Evolutionary conservation across 2,113 vertebrate genomes (phyloP).

Genomic region (Todiramphus chloris): DNA sequence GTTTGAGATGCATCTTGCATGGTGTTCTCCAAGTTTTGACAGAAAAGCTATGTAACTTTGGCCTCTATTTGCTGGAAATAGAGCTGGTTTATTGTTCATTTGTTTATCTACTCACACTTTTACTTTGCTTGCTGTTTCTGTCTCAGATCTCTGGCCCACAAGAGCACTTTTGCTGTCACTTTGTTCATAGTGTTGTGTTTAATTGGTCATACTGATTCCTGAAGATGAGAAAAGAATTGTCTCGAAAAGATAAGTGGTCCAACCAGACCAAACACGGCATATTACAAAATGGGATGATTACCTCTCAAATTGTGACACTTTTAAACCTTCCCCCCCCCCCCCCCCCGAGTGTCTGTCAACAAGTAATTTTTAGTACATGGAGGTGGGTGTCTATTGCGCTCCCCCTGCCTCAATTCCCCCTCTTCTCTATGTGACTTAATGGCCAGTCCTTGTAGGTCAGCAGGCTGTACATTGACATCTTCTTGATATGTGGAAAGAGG

Average conservation of each 20-base stretch:
- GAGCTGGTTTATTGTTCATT: background rate
- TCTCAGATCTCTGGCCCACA: background rate
- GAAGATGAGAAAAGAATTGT: background rate
- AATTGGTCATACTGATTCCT: background rate
- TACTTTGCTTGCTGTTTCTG: background rate
- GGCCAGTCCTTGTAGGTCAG: background rate
- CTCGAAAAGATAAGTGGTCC: background rate
- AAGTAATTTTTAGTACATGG: accelerated
- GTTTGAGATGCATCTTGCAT: slow-evolving; percentile 52
- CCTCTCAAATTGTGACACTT: background rate
- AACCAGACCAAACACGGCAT: background rate
- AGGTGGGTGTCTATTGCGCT: background rate
- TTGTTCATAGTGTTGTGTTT: background rate
- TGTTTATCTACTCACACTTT: background rate
- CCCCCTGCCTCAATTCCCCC: background rate
- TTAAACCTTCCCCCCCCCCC: too few relatives aligned
- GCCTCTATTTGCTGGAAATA: background rate
- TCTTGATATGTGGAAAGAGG: background rate
- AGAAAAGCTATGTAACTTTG: background rate
- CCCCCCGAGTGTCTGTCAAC: background rate
- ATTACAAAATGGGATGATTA: background rate
- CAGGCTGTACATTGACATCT: background rate
- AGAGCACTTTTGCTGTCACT: background rate
- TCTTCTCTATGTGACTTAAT: background rate
- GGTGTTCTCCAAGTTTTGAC: slow-evolving; percentile 68